phyloP scores from a whole-genome alignment of 2,888 invertebrate genomes.

The Drosophila sordidapex region DNA sequence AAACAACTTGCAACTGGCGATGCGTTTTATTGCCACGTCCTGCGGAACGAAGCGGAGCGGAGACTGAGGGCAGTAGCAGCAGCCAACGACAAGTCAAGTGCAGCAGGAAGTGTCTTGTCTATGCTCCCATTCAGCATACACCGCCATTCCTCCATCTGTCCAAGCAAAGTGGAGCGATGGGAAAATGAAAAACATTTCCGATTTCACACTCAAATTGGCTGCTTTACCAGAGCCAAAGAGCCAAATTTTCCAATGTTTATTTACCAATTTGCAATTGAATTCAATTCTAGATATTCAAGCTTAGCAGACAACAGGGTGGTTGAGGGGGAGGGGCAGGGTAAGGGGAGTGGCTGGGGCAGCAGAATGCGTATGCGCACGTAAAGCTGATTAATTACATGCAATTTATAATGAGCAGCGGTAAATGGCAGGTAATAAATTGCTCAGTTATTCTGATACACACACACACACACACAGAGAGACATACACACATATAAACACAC shows the following conservation, averaged over 20 bases:
- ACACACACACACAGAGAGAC: slow-evolving; percentile 18
- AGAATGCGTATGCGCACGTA: slow-evolving; percentile 69
- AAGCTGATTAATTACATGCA: slow-evolving; percentile 76
- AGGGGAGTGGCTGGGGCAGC: neutral
- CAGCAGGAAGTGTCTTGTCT: slow-evolving; percentile 21
- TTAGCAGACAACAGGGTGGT: neutral
- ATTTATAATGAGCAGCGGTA: slow-evolving; percentile 77
- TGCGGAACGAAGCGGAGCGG: slow-evolving; percentile 31
- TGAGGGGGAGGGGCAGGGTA: neutral
- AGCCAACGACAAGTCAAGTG: slow-evolving; percentile 17
- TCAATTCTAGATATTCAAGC: slow-evolving; percentile 65
- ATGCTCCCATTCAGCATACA: neutral
- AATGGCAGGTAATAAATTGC: slow-evolving; percentile 81
- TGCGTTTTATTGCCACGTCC: slow-evolving; percentile 75
- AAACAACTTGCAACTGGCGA: slow-evolving; percentile 50
- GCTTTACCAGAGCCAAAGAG: slow-evolving; percentile 36
- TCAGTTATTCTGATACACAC: slow-evolving; percentile 15
- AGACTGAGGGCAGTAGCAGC: neutral
- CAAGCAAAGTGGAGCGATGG: slow-evolving; percentile 23
- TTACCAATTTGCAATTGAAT: slow-evolving; percentile 74
- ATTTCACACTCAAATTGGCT: slow-evolving; percentile 68
- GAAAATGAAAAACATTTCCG: slow-evolving; percentile 60
- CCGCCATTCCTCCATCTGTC: neutral
- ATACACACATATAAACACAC: slow-evolving; percentile 6
- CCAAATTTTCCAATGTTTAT: slow-evolving; percentile 63